phyloP scores from a whole-genome alignment of 1,140 invertebrate genomes.

The Plectrocnemia conspersa region DNA sequence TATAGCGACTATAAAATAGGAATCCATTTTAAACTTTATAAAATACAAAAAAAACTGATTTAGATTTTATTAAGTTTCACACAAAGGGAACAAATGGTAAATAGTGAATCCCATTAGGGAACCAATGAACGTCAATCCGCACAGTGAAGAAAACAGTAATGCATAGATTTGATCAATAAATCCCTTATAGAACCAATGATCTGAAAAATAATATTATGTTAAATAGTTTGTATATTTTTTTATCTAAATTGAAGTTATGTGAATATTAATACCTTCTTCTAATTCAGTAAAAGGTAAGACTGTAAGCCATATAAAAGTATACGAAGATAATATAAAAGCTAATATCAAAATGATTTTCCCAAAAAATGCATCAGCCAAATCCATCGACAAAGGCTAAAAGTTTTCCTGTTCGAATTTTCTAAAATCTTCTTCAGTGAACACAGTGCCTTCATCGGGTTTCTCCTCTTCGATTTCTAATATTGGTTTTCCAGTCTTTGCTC shows the following conservation, averaged over 20 bases:
- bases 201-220: slow-evolving; percentile 42
- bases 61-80: slow-evolving; percentile 23
- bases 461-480: slow-evolving; percentile 41
- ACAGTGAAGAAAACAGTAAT: slow-evolving; percentile 56
- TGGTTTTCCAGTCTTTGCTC: slow-evolving; percentile 49
- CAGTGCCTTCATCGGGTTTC: slow-evolving; percentile 47
- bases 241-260: slow-evolving; percentile 2
- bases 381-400: slow-evolving; percentile 40
- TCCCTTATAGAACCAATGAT: slow-evolving; percentile 52
- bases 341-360: slow-evolving; percentile 57
- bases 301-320: slow-evolving; percentile 65
- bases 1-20: slow-evolving; percentile 61
- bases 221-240: too few relatives aligned
- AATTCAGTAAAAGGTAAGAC: slow-evolving; percentile 63
- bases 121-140: slow-evolving; percentile 60
- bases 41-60: not conserved
- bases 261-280: slow-evolving; percentile 41
- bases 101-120: slow-evolving; percentile 60
- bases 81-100: slow-evolving; percentile 53
- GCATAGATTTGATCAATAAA: slow-evolving; percentile 59
- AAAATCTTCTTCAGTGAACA: slow-evolving; percentile 54
- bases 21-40: not conserved
- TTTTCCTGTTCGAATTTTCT: slow-evolving; percentile 51
- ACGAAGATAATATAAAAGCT: slow-evolving; percentile 53
- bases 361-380: slow-evolving; percentile 38